Evolutionary conservation across 2,888 invertebrate species (phyloP).

Genomic region (Onchidella celtica): DNA sequence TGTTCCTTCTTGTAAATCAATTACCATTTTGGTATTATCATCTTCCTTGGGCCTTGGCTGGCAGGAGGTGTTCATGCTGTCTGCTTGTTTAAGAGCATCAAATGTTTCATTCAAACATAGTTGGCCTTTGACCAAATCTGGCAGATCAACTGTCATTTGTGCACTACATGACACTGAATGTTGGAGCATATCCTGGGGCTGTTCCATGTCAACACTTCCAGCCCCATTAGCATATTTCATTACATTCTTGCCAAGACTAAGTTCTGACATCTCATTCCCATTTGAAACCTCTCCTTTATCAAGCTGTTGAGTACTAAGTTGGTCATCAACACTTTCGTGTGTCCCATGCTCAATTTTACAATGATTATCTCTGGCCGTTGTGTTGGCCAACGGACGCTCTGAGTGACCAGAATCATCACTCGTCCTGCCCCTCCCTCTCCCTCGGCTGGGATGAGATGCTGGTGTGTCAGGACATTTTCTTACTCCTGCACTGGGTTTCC

Average conservation of each 20-base stretch:
- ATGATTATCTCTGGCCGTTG: neutral
- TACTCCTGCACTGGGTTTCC: neutral
- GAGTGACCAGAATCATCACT: neutral
- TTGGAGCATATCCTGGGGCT: neutral
- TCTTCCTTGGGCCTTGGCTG: too few relatives aligned
- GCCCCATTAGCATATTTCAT: neutral
- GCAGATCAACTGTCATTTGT: neutral
- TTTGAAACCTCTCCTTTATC: neutral
- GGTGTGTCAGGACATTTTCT: too few relatives aligned
- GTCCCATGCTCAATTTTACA: neutral
- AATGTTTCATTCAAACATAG: neutral
- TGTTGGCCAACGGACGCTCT: neutral
- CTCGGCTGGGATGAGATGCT: too few relatives aligned
- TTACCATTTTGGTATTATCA: too few relatives aligned
- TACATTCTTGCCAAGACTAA: too few relatives aligned
- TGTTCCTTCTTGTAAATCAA: too few relatives aligned
- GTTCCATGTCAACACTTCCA: neutral
- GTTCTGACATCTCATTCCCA: neutral
- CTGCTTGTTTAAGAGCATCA: too few relatives aligned
- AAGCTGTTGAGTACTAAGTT: neutral
- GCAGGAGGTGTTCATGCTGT: too few relatives aligned
- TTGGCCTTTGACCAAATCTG: slow-evolving; percentile 16
- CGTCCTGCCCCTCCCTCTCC: neutral
- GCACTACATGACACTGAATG: neutral
- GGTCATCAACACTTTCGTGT: neutral